A percentile compares a stretch with the other conserved stretches of the same genome.
These are phyloP conservation scores for Malacoraja senta DNA, from an alignment of 2,797 vertebrate species.

Conservation along the genomic window DNA sequence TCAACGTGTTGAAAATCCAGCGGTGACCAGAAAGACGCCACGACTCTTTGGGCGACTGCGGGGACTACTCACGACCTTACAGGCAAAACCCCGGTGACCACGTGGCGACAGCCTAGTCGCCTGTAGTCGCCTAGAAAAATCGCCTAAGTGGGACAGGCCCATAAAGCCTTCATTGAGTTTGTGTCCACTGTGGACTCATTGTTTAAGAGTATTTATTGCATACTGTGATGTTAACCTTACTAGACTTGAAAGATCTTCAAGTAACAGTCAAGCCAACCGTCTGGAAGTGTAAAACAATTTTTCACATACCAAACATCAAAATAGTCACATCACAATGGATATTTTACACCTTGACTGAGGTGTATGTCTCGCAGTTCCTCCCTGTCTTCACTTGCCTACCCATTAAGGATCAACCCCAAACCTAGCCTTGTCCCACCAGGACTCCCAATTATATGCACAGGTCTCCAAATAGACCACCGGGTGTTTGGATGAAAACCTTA, in stretches of 20 bases:
- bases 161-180: too few species aligned
- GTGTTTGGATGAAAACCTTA: neutral
- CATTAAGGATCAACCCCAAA: neutral
- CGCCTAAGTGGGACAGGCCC: too few species aligned
- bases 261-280: neutral
- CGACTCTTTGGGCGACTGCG: too few species aligned
- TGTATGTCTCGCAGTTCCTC: neutral
- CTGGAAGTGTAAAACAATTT: neutral
- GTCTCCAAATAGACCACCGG: constrained; percentile 11
- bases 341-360: neutral
- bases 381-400: neutral
- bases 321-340: neutral
- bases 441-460: neutral
- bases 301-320: neutral
- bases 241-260: neutral
- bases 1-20: too few species aligned
- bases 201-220: too few species aligned
- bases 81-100: too few species aligned
- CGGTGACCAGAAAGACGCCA: too few species aligned
- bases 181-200: too few species aligned
- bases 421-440: neutral
- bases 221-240: neutral
- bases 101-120: too few species aligned
- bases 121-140: too few species aligned
- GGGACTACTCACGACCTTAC: too few species aligned